phyloP scores from a whole-genome alignment of 1,140 invertebrate genomes.

The Choristoneura fumiferana region DNA sequence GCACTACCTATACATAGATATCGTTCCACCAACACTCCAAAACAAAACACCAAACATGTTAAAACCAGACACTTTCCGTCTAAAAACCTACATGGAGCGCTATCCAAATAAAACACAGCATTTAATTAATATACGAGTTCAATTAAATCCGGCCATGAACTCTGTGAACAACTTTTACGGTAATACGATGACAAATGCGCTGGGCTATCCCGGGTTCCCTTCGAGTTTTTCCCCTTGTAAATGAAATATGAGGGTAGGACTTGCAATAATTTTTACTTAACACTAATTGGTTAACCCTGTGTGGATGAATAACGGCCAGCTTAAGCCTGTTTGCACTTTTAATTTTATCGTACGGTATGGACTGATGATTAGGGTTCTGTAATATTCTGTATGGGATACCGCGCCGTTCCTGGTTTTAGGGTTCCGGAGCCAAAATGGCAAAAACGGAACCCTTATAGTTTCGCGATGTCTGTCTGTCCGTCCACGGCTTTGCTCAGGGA shows the following conservation, averaged over 20 bases:
- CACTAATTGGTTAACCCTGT: conserved; percentile 10
- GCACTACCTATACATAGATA: too few species aligned
- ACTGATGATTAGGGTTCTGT: too few species aligned
- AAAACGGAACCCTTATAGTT: too few species aligned
- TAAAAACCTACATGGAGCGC: neutral
- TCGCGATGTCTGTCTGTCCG: too few species aligned
- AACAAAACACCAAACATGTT: too few species aligned
- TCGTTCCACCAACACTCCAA: too few species aligned
- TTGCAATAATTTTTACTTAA: conserved; percentile 7
- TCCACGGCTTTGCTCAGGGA: too few species aligned
- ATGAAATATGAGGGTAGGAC: neutral
- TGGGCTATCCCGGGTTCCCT: conserved; percentile 7
- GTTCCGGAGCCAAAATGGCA: too few species aligned
- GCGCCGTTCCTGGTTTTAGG: too few species aligned
- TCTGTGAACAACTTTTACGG: conserved; percentile 1
- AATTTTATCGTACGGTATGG: neutral
- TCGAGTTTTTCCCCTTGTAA: conserved; percentile 8
- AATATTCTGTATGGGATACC: too few species aligned
- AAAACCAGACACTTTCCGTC: too few species aligned
- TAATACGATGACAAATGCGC: conserved; percentile 2
- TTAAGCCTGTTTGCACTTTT: neutral
- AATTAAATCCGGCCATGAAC: neutral
- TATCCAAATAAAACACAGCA: neutral
- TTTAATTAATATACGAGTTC: neutral
- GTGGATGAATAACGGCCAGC: neutral